These are phyloP conservation scores for Onychorhynchus coronatus DNA, from an alignment of 2,113 vertebrate species.

Conservation along the genomic window DNA sequence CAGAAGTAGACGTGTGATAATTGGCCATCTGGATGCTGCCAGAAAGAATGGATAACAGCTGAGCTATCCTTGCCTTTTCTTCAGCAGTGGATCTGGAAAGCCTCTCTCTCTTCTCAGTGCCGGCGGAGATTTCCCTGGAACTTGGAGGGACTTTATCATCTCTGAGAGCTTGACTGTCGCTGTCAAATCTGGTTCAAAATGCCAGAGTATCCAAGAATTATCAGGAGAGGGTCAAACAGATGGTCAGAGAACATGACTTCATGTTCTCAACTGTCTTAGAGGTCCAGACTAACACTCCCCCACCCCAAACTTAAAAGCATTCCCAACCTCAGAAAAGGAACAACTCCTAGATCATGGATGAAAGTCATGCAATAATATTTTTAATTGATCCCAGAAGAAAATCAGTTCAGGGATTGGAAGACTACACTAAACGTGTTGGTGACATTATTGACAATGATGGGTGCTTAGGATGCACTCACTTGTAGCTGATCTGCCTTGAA, in stretches of 20 bases:
- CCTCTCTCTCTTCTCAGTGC: constrained; percentile 3
- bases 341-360: background rate
- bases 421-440: background rate
- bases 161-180: background rate
- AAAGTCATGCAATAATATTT: background rate
- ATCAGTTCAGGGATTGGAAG: background rate
- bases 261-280: background rate
- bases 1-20: constrained; percentile 64
- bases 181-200: constrained; percentile 26
- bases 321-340: background rate
- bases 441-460: background rate
- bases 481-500: background rate
- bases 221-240: constrained; percentile 32
- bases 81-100: constrained; percentile 20
- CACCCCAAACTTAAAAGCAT: background rate
- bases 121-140: constrained; percentile 49
- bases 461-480: background rate
- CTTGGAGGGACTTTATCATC: constrained; percentile 40
- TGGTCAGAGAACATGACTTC: background rate
- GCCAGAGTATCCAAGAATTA: constrained; percentile 8
- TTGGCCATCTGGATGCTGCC: constrained; percentile 51
- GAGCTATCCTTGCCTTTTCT: constrained; percentile 41
- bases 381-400: background rate
- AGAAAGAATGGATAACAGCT: constrained; percentile 61
- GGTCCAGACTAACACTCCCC: background rate